phyloP scores from a whole-genome alignment of 2,113 vertebrate species.

The Bos indicus region DNA sequence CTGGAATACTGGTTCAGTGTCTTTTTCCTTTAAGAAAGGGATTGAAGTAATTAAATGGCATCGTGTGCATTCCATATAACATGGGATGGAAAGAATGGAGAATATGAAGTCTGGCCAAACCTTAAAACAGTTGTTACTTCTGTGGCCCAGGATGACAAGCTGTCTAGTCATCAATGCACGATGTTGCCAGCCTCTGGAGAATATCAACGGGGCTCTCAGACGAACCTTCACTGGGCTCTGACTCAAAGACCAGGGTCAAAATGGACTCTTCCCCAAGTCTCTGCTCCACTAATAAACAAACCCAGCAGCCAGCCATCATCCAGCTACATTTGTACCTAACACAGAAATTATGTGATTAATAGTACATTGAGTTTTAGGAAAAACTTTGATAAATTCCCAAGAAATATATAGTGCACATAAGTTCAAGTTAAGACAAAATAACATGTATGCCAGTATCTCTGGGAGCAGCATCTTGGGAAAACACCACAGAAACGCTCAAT shows the following conservation, averaged over 20 bases:
- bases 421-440: neutral
- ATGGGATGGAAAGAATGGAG: slow-evolving; percentile 63
- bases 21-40: slow-evolving; percentile 33
- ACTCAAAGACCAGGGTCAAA: neutral
- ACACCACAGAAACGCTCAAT: neutral
- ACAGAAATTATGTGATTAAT: neutral
- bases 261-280: neutral
- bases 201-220: neutral
- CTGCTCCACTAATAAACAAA: neutral
- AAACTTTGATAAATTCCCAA: neutral
- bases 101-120: slow-evolving; percentile 70
- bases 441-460: fast-evolving
- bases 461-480: too few species aligned
- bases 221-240: neutral
- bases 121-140: slow-evolving; percentile 63
- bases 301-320: neutral
- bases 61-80: slow-evolving; percentile 44
- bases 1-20: neutral
- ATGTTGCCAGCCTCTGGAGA: slow-evolving; percentile 46
- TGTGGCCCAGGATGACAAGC: slow-evolving; percentile 70
- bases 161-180: slow-evolving; percentile 61
- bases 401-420: neutral
- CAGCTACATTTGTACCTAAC: neutral
- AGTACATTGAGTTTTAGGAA: neutral
- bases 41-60: slow-evolving; percentile 35